A percentile compares a stretch with the other conserved stretches of the same genome.
phyloP scores from a whole-genome alignment of 1,140 invertebrate genomes.

The Meteorus sp. region DNA sequence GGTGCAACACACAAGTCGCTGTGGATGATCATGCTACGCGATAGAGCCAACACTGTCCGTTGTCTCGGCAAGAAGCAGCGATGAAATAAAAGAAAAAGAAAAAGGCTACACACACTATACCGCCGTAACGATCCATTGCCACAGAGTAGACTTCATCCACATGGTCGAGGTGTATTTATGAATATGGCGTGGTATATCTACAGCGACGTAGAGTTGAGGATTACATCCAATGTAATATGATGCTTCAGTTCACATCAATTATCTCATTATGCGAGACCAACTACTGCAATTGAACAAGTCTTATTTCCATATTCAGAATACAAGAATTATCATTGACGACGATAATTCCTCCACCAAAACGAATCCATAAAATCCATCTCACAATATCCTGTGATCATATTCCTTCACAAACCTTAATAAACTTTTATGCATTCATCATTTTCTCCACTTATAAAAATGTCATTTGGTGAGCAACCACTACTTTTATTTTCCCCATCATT shows the following conservation, averaged over 20 bases:
- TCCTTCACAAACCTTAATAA: too few species aligned
- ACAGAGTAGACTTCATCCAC: slow-evolving; percentile 15
- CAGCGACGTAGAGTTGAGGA: neutral
- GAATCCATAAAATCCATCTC: too few species aligned
- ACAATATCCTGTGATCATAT: too few species aligned
- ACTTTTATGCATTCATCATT: too few species aligned
- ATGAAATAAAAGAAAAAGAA: slow-evolving; percentile 7
- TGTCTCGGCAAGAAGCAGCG: neutral
- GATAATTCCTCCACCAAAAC: slow-evolving; percentile 1
- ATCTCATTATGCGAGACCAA: slow-evolving; percentile 15
- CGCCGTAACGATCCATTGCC: slow-evolving; percentile 18
- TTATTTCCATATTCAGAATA: slow-evolving; percentile 4
- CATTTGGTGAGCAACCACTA: too few species aligned
- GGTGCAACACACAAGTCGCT: slow-evolving; percentile 12
- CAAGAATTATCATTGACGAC: neutral
- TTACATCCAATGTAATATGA: slow-evolving; percentile 10
- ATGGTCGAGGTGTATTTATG: slow-evolving; percentile 6
- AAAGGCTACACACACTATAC: neutral
- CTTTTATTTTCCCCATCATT: too few species aligned
- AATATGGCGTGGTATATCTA: slow-evolving; percentile 2
- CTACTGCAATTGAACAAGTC: slow-evolving; percentile 15
- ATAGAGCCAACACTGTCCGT: slow-evolving; percentile 26
- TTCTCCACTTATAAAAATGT: too few species aligned
- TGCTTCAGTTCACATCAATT: slow-evolving; percentile 20
- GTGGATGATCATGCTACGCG: slow-evolving; percentile 1